These are phyloP conservation scores for Neodiprion virginianus DNA, from an alignment of 1,140 invertebrate genomes.

Conservation along the genomic window DNA sequence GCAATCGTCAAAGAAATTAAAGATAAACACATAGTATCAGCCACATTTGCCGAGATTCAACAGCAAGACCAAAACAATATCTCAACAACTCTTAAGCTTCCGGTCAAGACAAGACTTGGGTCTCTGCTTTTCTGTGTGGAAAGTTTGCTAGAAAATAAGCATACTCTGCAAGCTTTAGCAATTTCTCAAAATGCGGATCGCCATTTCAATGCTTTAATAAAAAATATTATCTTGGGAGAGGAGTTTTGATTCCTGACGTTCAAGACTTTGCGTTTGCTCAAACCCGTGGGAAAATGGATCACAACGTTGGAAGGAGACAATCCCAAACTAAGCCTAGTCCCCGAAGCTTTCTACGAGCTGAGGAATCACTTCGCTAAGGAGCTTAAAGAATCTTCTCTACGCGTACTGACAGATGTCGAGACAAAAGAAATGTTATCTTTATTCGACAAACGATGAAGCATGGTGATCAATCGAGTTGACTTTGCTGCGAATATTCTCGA, in stretches of 20 bases:
- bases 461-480: slow-evolving; percentile 10
- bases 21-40: slow-evolving; percentile 11
- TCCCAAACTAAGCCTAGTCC: slow-evolving; percentile 22
- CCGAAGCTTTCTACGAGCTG: slow-evolving; percentile 23
- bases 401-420: slow-evolving; percentile 1
- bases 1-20: slow-evolving; percentile 30
- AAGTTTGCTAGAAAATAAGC: slow-evolving; percentile 28
- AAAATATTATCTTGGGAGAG: slow-evolving; percentile 26
- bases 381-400: slow-evolving; percentile 18
- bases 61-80: slow-evolving; percentile 20
- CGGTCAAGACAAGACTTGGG: slow-evolving; percentile 29
- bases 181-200: slow-evolving; percentile 14
- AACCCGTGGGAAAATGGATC: slow-evolving; percentile 26
- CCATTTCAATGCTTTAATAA: slow-evolving; percentile 13
- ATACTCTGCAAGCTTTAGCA: slow-evolving; percentile 25
- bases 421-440: background rate
- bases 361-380: slow-evolving; percentile 12
- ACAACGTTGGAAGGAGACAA: slow-evolving; percentile 23
- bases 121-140: slow-evolving; percentile 22
- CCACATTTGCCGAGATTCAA: slow-evolving; percentile 24
- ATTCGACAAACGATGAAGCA: slow-evolving; percentile 1
- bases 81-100: slow-evolving; percentile 26
- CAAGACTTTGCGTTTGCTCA: slow-evolving; percentile 23
- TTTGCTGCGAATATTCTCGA: slow-evolving; percentile 19
- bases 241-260: slow-evolving; percentile 22